phyloP scores from a whole-genome alignment of 1,140 invertebrate species.

The Drosophila murphyi region DNA sequence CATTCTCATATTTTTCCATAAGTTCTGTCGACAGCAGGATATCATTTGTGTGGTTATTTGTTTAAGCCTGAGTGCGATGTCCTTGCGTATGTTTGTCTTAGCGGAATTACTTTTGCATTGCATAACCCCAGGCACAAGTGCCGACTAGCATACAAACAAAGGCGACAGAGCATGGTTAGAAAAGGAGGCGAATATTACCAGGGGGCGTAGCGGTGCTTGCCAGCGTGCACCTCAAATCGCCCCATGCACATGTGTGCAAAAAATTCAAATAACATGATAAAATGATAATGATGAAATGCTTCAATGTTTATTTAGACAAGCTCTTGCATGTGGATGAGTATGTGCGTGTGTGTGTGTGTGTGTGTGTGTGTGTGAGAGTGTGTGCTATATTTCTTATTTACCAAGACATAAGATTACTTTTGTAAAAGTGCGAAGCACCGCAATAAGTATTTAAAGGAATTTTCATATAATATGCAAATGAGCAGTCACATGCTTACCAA shows the following conservation, averaged over 20 bases:
- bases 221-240: slow-evolving; percentile 5
- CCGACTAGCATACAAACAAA: slow-evolving; percentile 54
- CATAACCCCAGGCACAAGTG: slow-evolving; percentile 41
- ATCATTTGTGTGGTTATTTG: slow-evolving; percentile 18
- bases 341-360: not conserved
- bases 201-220: not conserved
- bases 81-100: slow-evolving; percentile 48
- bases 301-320: slow-evolving; percentile 68
- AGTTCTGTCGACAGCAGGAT: slow-evolving; percentile 25
- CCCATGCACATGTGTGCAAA: slow-evolving; percentile 49
- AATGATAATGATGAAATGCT: slow-evolving; percentile 70
- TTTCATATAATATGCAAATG: slow-evolving; percentile 80
- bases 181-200: not conserved
- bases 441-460: slow-evolving; percentile 80
- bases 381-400: slow-evolving; percentile 37
- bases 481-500: slow-evolving; percentile 30
- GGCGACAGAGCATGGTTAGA: slow-evolving; percentile 4
- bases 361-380: slow-evolving; percentile 16
- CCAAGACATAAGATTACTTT: slow-evolving; percentile 66
- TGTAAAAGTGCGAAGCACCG: slow-evolving; percentile 62
- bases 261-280: slow-evolving; percentile 79
- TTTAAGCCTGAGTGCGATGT: not conserved
- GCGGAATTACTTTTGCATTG: slow-evolving; percentile 51
- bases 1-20: not conserved
- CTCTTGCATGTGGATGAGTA: slow-evolving; percentile 20